phyloP scores from a whole-genome alignment of 2,888 invertebrate genomes.

The Nezara viridula region DNA sequence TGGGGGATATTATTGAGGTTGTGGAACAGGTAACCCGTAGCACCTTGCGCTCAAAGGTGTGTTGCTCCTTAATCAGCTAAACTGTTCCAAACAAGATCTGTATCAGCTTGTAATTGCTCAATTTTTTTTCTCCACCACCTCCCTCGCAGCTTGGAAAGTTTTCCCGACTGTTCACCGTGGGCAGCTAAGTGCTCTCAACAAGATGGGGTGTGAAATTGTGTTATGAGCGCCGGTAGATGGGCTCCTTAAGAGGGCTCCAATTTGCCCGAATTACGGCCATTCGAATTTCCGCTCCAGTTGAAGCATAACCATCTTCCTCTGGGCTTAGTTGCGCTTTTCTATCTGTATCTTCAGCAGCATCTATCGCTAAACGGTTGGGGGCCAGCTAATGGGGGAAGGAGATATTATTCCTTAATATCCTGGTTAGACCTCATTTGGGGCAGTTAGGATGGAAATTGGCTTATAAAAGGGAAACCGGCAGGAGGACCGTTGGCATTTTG shows the following conservation, averaged over 20 bases:
- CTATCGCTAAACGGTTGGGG: conserved; percentile 36
- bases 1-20: conserved; percentile 32
- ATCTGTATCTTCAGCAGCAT: conserved; percentile 25
- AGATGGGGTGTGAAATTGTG: conserved; percentile 48
- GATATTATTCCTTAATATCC: conserved; percentile 41
- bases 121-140: conserved; percentile 17
- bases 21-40: conserved; percentile 23
- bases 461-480: not conserved
- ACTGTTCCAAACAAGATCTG: conserved; percentile 19
- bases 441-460: conserved; percentile 24
- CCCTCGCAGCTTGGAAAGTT: not conserved
- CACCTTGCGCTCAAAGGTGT: conserved; percentile 16
- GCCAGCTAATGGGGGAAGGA: not conserved
- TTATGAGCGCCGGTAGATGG: not conserved
- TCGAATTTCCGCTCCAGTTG: conserved; percentile 44
- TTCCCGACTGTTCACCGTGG: conserved; percentile 15
- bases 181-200: conserved; percentile 1
- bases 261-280: not conserved
- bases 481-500: not conserved
- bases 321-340: conserved; percentile 28
- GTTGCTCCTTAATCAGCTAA: conserved; percentile 26
- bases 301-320: conserved; percentile 30
- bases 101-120: conserved; percentile 45
- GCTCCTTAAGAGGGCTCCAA: conserved; percentile 15
- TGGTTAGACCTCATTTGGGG: conserved; percentile 18